Evolutionary conservation across 1,140 invertebrate genomes (phyloP).

Genomic region (Chironomus tepperi): DNA sequence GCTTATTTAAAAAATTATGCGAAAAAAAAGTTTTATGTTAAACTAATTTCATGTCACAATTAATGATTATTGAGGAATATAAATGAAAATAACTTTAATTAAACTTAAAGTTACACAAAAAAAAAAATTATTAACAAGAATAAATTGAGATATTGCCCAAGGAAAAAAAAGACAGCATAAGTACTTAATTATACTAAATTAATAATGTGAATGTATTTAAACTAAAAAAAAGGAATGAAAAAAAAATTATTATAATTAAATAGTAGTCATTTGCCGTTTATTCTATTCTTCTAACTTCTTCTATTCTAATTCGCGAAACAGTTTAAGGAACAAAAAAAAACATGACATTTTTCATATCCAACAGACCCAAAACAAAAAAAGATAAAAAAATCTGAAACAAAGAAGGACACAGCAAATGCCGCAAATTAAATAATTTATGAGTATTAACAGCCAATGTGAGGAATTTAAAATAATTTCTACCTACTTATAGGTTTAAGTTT

Average conservation of each 20-base stretch:
- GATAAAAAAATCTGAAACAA: not conserved
- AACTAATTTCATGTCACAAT: no score
- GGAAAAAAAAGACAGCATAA: constrained; percentile 4
- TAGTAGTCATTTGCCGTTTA: not conserved
- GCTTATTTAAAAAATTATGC: no score
- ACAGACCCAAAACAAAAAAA: not conserved
- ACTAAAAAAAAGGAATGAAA: constrained; percentile 16
- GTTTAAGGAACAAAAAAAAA: not conserved
- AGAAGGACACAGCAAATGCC: not conserved
- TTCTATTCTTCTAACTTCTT: constrained; percentile 9
- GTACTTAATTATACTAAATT: constrained; percentile 22
- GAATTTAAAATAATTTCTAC: not conserved
- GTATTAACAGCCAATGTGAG: not conserved
- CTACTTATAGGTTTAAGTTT: not conserved
- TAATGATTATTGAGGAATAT: not conserved
- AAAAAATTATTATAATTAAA: constrained; percentile 17
- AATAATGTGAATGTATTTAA: constrained; percentile 22
- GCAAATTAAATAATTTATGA: no score
- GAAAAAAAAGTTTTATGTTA: no score
- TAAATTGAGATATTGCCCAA: not conserved
- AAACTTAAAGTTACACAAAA: no score
- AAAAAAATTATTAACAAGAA: not conserved
- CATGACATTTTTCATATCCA: not conserved
- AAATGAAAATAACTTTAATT: not conserved
- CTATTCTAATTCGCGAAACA: constrained; percentile 5